Conservation (phyloP, 2,113 vertebrate genomes). For the Epinephelus moara region DNA sequence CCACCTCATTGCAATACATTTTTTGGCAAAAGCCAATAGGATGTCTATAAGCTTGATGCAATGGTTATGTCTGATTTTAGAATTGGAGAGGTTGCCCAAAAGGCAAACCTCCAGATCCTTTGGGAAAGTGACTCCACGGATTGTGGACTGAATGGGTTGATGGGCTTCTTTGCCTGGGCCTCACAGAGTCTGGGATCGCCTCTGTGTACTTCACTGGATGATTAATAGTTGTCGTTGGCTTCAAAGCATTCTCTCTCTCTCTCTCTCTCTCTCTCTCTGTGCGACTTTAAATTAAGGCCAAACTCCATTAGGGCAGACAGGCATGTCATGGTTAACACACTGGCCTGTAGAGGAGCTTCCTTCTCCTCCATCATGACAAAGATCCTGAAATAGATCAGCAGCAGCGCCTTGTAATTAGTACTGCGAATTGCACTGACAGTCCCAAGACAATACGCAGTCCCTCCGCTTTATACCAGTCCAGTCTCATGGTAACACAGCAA, state of each 20-base stretch:
- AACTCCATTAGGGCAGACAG: constrained; percentile 26
- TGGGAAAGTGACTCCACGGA: no score
- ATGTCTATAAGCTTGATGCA: no score
- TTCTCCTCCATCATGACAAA: constrained; percentile 23
- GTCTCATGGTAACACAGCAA: constrained; percentile 30
- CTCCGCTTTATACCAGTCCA: constrained; percentile 22
- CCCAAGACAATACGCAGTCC: constrained; percentile 44
- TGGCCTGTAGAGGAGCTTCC: constrained; percentile 25
- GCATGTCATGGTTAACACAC: constrained; percentile 36
- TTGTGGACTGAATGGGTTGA: no score
- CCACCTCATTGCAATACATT: no score
- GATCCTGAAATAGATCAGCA: constrained; percentile 60
- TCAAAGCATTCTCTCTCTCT: constrained; percentile 19
- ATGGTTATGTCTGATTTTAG: no score
- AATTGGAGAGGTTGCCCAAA: no score
- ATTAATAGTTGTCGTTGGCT: background rate
- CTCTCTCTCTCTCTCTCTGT: background rate
- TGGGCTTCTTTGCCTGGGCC: no score
- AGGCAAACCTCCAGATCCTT: no score
- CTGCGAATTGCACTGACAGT: constrained; percentile 49
- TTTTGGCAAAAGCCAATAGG: no score
- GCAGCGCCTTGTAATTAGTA: constrained; percentile 28
- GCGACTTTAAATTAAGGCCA: constrained; percentile 34
- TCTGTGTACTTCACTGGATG: background rate
- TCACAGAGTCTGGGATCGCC: no score